Conservation (phyloP, 2,797 vertebrate genomes). For the Macroramphosus scolopax region DNA sequence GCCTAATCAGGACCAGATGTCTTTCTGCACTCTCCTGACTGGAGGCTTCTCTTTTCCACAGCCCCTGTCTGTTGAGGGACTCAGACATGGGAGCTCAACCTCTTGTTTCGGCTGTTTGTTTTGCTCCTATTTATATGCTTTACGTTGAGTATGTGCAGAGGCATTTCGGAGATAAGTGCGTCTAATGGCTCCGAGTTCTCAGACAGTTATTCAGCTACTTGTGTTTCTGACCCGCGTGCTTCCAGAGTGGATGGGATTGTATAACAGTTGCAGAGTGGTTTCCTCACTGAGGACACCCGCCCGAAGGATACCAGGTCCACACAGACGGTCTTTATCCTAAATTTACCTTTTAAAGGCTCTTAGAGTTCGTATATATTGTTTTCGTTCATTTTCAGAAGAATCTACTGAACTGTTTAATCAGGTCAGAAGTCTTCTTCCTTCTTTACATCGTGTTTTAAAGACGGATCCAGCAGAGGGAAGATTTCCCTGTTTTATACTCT, state of each 20-base stretch:
- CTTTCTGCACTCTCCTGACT: constrained; percentile 47
- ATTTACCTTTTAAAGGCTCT: not conserved
- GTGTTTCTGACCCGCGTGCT: constrained; percentile 22
- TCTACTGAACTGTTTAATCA: too few species aligned
- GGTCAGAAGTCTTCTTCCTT: too few species aligned
- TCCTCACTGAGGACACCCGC: constrained; percentile 7
- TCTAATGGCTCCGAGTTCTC: constrained; percentile 21
- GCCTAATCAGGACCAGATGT: constrained; percentile 73
- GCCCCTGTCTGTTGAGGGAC: constrained; percentile 28
- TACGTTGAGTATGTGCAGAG: constrained; percentile 13
- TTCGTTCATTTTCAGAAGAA: too few species aligned
- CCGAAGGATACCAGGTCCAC: constrained; percentile 2
- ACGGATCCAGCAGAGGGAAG: too few species aligned
- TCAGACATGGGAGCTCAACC: constrained; percentile 23
- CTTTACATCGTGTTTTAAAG: too few species aligned
- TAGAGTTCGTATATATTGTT: not conserved
- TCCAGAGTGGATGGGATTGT: constrained; percentile 12
- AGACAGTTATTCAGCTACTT: constrained; percentile 16
- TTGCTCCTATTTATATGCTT: constrained; percentile 24
- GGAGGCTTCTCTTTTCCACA: constrained; percentile 42
- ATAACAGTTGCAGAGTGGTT: constrained; percentile 15
- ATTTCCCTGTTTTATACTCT: too few species aligned
- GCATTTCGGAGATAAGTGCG: constrained; percentile 9
- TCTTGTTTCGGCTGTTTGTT: constrained; percentile 27
- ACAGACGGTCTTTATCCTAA: not conserved